phyloP scores from a whole-genome alignment of 2,888 invertebrate genomes.

The Acanthococcus lagerstroemiae region DNA sequence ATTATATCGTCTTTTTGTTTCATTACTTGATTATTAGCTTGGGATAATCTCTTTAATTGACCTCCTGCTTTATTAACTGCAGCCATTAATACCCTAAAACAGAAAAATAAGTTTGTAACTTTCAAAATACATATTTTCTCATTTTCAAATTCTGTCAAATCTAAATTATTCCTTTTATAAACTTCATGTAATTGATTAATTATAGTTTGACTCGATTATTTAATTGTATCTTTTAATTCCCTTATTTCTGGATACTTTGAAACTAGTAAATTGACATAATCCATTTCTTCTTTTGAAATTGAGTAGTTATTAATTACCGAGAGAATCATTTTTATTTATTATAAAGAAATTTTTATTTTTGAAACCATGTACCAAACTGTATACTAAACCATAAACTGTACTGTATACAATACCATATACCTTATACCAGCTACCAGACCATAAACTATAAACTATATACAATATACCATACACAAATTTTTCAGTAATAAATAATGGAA shows the following conservation, averaged over 20 bases:
- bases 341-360: neutral
- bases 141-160: neutral
- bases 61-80: neutral
- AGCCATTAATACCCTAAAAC: neutral
- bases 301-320: neutral
- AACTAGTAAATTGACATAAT: neutral
- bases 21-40: neutral
- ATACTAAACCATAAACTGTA: neutral
- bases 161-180: neutral
- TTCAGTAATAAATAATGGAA: neutral
- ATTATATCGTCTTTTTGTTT: neutral
- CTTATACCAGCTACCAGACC: neutral
- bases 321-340: neutral
- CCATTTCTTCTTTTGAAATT: neutral
- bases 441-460: constrained; percentile 1
- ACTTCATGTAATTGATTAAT: neutral
- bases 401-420: neutral
- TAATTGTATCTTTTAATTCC: neutral
- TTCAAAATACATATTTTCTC: neutral
- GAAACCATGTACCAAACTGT: neutral
- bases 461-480: neutral
- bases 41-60: neutral
- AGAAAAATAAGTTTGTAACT: neutral
- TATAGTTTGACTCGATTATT: neutral
- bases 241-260: neutral